Base-by-base conservation (phyloP, 2,797 vertebrate species). In the Numenius phaeopus region DNA sequence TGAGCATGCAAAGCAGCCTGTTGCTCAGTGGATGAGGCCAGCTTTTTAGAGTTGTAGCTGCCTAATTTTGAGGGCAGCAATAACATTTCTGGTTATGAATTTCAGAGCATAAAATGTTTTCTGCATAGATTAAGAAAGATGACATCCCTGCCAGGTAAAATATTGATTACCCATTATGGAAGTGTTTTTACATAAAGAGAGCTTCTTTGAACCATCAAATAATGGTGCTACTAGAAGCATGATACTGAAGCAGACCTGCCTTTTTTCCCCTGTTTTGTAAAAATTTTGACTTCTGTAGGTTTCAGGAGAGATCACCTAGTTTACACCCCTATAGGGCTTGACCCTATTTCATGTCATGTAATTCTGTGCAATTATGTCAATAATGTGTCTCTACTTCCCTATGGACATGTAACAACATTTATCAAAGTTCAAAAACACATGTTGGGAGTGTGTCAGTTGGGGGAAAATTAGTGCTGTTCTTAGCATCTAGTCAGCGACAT, bases 51-150 rank as follows among this genome's bases (percentile, higher is more conserved):
- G 52, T 55, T 70, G 71, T 21, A 75, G 69, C 54, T 92, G 83
- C 64, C 49, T 58, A 65, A 81, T 94, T 95, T 58, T 76, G 66
- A 78, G 70, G 37, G 58, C 44, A 90, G 32, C 20, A 57, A 22
- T 57, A 89, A 55, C 13, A 46, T 67, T 96, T 89, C 46, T 92
- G 37, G 14, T 65, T 85, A 37, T 20, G 24, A 85, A 81, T 89
- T 92, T 76, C 62, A 42, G 46, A 79, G 24, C 76, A 71, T 50
- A 49, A 90, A 87, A 75, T 83, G 7, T 66, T 90, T 93, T 86
- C 18, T 86, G 32, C 64, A 34, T 24, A 79, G 55, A 75, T 90
- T 78, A 97, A 89, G 85, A 82, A 86, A 81, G 54, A 64, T 83
- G 84, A 39, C 34, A 54, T 61, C 57, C 23, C 32, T 92, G 65